phyloP scores from a whole-genome alignment of 1,140 invertebrate genomes.

The Gryllus bimaculatus region DNA sequence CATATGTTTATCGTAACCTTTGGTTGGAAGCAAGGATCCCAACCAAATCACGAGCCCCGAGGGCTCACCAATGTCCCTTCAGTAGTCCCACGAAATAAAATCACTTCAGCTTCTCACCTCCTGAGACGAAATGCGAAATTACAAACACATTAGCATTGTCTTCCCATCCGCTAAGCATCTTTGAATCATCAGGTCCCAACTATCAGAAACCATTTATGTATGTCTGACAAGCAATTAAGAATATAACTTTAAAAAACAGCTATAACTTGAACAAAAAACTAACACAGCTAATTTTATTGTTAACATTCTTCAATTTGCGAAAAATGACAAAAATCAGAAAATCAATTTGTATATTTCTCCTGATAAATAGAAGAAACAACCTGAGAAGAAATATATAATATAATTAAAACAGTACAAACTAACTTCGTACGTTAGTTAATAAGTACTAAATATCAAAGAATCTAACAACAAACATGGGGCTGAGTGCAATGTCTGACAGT shows the following conservation, averaged over 20 bases:
- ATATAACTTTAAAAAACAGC: background rate
- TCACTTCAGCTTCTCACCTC: conserved; percentile 47
- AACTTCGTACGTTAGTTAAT: too few relatives aligned
- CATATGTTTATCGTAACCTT: conserved; percentile 77
- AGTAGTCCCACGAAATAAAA: conserved; percentile 71
- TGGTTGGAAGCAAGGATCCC: conserved; percentile 92
- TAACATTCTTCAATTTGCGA: too few relatives aligned
- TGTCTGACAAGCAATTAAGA: conserved; percentile 41
- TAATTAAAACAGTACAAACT: too few relatives aligned
- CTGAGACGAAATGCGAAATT: conserved; percentile 77
- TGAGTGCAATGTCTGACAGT: too few relatives aligned
- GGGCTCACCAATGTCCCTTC: conserved; percentile 83
- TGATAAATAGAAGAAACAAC: too few relatives aligned
- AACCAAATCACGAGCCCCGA: conserved; percentile 86
- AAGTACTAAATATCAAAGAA: too few relatives aligned
- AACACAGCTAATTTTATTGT: too few relatives aligned
- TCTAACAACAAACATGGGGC: too few relatives aligned
- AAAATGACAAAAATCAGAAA: background rate
- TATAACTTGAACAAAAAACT: too few relatives aligned
- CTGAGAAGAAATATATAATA: too few relatives aligned
- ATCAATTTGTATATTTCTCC: background rate
- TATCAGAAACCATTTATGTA: conserved; percentile 99
- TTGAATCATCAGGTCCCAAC: conserved; percentile 77
- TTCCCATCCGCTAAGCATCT: conserved; percentile 72
- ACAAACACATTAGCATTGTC: conserved; percentile 89